Conservation (phyloP, 2,888 invertebrate genomes). For the Tachina fera region DNA sequence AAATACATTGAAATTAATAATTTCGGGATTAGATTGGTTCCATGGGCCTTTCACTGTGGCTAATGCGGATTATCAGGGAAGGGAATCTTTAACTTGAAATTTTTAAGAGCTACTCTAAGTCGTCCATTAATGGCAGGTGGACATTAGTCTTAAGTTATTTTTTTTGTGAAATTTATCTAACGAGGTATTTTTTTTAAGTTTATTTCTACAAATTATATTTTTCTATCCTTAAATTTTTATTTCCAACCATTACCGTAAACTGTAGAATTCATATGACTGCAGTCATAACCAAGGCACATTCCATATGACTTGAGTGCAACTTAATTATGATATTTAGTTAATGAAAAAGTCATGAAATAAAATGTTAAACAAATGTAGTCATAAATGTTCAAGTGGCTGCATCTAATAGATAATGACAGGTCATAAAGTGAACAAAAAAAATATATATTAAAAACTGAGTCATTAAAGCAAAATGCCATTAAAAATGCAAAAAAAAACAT, state of each 20-base stretch:
- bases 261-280: too few relatives aligned
- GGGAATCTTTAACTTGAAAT: too few relatives aligned
- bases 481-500: not conserved
- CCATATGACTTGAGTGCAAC: constrained; percentile 25
- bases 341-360: constrained; percentile 25
- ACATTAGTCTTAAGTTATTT: not conserved
- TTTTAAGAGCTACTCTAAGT: not conserved
- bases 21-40: too few relatives aligned
- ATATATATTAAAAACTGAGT: not conserved
- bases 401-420: constrained; percentile 29
- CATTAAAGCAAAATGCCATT: constrained; percentile 25
- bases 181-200: not conserved
- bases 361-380: constrained; percentile 12
- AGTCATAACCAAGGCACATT: constrained; percentile 11
- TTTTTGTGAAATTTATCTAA: not conserved
- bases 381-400: constrained; percentile 20
- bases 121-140: too few relatives aligned
- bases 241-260: too few relatives aligned
- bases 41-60: too few relatives aligned
- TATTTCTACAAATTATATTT: not conserved
- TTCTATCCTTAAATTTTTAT: too few relatives aligned
- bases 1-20: too few relatives aligned
- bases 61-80: too few relatives aligned
- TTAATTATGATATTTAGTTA: constrained; percentile 54
- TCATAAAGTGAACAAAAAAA: constrained; percentile 19